These are phyloP conservation scores for Coregonus sp. DNA, from an alignment of 2,797 vertebrate genomes.

Conservation along the genomic window DNA sequence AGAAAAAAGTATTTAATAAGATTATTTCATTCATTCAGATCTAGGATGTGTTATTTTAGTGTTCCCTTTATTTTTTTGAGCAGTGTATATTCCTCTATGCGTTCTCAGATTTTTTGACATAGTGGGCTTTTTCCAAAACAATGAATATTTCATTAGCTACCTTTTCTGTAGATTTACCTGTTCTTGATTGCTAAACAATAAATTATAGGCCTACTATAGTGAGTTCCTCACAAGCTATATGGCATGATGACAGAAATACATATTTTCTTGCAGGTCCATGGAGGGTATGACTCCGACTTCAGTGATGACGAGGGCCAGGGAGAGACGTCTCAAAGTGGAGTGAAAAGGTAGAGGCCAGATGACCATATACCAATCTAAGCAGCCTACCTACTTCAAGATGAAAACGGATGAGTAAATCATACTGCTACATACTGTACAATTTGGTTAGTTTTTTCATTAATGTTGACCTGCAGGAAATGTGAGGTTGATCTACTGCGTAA, in stretches of 20 bases:
- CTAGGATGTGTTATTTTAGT: too few species aligned
- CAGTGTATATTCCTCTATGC: background rate
- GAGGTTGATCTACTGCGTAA: conserved; percentile 86
- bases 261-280: conserved; percentile 78
- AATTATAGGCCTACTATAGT: background rate
- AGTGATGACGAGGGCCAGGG: conserved; percentile 87
- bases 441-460: background rate
- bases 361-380: background rate
- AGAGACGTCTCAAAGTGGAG: conserved; percentile 73
- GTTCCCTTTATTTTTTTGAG: too few species aligned
- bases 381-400: background rate
- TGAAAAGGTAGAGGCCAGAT: conserved; percentile 78
- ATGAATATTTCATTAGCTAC: background rate
- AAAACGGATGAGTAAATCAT: background rate
- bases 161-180: background rate
- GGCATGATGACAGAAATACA: background rate
- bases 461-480: conserved; percentile 63
- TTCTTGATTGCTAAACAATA: background rate
- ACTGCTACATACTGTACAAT: too few species aligned
- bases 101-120: too few species aligned
- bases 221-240: background rate
- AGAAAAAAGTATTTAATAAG: too few species aligned
- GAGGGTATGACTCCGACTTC: conserved; percentile 96
- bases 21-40: too few species aligned
- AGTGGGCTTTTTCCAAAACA: background rate